Evolutionary conservation across 2,888 invertebrate genomes (phyloP).

Genomic region (Timema podura): DNA sequence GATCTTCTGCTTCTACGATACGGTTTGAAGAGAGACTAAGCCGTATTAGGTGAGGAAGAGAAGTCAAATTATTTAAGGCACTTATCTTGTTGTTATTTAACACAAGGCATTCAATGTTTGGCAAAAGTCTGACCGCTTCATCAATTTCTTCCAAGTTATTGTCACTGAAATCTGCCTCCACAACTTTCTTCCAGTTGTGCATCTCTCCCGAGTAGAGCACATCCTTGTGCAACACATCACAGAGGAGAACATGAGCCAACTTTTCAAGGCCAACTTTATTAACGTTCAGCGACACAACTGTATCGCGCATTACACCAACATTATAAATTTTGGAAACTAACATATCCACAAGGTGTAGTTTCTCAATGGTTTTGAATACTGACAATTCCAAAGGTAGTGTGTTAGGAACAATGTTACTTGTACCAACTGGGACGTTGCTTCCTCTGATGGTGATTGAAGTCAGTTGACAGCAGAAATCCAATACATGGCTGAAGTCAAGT

Average conservation of each 20-base stretch:
- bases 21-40: conserved; percentile 78
- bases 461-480: conserved; percentile 82
- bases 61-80: conserved; percentile 70
- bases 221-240: conserved; percentile 76
- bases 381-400: conserved; percentile 74
- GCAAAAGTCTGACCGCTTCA: conserved; percentile 71
- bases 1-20: conserved; percentile 64
- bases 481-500: conserved; percentile 84
- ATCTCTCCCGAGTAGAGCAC: conserved; percentile 47
- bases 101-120: conserved; percentile 64
- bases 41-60: conserved; percentile 68
- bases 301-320: conserved; percentile 58
- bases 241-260: conserved; percentile 75
- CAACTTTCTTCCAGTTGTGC: conserved; percentile 66
- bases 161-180: conserved; percentile 68
- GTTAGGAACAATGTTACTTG: conserved; percentile 81
- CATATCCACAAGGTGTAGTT: conserved; percentile 65
- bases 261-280: conserved; percentile 62
- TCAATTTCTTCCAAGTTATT: conserved; percentile 76
- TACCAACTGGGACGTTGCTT: conserved; percentile 62
- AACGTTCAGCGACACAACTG: conserved; percentile 60
- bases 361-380: conserved; percentile 73
- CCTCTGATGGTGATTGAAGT: conserved; percentile 64
- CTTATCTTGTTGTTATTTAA: conserved; percentile 75
- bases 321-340: conserved; percentile 65